A percentile compares a stretch with the other conserved stretches of the same genome.
These are phyloP conservation scores for Malaclemys terrapin DNA, from an alignment of 2,113 vertebrate species.

Conservation along the genomic window DNA sequence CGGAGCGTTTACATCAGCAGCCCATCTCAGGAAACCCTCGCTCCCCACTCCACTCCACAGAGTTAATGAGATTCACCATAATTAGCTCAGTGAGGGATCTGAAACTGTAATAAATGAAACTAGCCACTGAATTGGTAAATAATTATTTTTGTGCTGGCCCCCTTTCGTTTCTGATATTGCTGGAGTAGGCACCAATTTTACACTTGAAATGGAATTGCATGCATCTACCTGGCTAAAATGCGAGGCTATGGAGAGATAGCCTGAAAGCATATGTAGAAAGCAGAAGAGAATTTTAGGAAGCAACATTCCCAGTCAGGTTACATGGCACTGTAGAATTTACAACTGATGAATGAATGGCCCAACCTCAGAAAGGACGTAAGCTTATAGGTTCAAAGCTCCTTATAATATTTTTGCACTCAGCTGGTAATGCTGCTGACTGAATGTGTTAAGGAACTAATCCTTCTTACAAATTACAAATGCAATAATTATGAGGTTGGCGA, in stretches of 20 bases:
- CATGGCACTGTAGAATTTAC: accelerated
- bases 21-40: not conserved
- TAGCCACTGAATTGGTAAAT: not conserved
- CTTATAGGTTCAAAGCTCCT: not conserved
- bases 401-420: not conserved
- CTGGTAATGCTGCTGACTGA: not conserved
- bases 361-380: not conserved
- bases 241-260: accelerated
- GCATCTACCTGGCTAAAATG: accelerated
- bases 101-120: constrained; percentile 13
- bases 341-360: accelerated
- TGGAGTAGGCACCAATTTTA: not conserved
- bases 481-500: constrained; percentile 1
- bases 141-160: constrained; percentile 15
- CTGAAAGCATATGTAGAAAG: accelerated
- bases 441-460: not conserved
- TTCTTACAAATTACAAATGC: not conserved
- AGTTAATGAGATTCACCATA: constrained; percentile 23
- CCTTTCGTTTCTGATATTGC: not conserved
- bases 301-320: too few species aligned
- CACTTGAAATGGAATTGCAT: not conserved
- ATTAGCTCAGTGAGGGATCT: constrained; percentile 43
- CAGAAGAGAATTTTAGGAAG: not conserved
- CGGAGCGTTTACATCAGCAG: not conserved
- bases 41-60: not conserved